These are phyloP conservation scores for Monomorium pharaonis DNA, from an alignment of 1,140 invertebrate species.

Conservation along the genomic window DNA sequence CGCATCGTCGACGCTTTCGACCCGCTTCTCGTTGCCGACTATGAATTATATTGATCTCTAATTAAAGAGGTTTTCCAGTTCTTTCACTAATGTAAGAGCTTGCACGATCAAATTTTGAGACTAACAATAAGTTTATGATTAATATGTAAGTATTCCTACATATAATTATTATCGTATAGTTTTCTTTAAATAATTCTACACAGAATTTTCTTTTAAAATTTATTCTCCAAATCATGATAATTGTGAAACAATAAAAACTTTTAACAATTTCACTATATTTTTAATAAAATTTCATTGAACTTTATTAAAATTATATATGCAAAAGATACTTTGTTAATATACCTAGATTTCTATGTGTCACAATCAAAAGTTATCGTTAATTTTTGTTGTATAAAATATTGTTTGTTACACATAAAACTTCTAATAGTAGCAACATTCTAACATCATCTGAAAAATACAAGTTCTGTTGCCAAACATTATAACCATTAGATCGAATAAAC, in stretches of 20 bases:
- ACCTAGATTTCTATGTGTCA: not conserved
- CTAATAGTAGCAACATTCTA: conserved; percentile 12
- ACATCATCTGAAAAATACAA: not conserved
- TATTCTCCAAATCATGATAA: no score
- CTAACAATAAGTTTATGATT: no score
- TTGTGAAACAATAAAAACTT: no score
- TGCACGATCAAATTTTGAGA: no score
- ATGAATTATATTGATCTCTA: not conserved
- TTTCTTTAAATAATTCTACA: no score
- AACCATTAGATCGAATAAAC: not conserved
- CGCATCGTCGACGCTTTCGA: not conserved
- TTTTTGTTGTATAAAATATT: not conserved
- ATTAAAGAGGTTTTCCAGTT: not conserved
- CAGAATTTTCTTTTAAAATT: no score
- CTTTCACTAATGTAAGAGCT: no score
- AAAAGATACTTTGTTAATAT: not conserved
- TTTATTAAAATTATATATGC: no score
- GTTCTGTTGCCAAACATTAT: not conserved
- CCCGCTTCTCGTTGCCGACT: not conserved
- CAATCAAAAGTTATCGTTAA: not conserved
- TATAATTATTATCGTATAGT: no score
- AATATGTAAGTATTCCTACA: no score
- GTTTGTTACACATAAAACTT: not conserved
- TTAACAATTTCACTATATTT: no score
- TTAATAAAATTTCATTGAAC: no score